Percentiles rank a stretch among this genome's conserved stretches.
Conservation (phyloP, 2,797 vertebrate species). For the Pampus argenteus region DNA sequence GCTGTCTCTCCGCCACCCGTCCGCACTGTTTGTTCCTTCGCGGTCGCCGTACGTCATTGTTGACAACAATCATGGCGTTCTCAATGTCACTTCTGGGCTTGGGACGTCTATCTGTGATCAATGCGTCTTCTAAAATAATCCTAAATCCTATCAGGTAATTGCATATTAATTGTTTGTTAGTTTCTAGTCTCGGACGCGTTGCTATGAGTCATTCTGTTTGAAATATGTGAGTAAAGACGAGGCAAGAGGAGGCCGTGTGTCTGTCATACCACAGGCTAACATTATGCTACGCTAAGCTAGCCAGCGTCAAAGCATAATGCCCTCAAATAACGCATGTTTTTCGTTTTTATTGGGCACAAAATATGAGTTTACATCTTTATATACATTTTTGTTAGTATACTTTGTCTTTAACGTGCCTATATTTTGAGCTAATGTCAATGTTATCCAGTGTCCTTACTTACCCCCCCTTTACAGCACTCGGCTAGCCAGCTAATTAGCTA, state of each 20-base stretch:
- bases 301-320: neutral
- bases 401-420: neutral
- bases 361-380: neutral
- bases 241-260: constrained; percentile 15
- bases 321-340: neutral
- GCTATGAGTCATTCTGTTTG: neutral
- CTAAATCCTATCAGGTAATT: constrained; percentile 83
- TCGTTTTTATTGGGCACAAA: fast-evolving
- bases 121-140: constrained; percentile 72
- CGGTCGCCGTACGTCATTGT: constrained; percentile 65
- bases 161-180: neutral
- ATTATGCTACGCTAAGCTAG: too few relatives aligned
- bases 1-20: constrained; percentile 14
- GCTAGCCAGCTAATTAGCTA: constrained; percentile 54
- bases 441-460: constrained; percentile 38
- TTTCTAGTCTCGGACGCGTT: neutral
- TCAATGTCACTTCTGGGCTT: constrained; percentile 87
- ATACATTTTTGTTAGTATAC: fast-evolving
- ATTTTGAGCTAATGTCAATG: neutral
- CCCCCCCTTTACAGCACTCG: constrained; percentile 32
- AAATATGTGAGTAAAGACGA: constrained; percentile 7
- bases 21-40: constrained; percentile 59
- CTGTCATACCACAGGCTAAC: constrained; percentile 23
- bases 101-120: constrained; percentile 77
- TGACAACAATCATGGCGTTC: constrained; percentile 85